These are phyloP conservation scores for Rhinatrema bivittatum DNA, from an alignment of 2,797 vertebrate species.

Conservation along the genomic window DNA sequence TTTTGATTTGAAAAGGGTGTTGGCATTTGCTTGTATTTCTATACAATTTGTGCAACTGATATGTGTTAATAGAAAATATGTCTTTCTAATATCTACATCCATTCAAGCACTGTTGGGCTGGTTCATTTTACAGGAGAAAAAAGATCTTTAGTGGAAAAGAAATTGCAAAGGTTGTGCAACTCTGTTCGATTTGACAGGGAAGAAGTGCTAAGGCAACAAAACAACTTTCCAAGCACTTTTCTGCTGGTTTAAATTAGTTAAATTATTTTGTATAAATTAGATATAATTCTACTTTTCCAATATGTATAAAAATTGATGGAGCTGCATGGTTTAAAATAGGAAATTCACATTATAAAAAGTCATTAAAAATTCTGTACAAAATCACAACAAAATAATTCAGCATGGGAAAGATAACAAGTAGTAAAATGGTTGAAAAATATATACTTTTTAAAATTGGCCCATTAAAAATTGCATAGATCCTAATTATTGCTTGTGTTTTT, in stretches of 20 bases:
- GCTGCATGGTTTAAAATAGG: slow-evolving; percentile 79
- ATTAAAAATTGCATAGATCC: slow-evolving; percentile 94
- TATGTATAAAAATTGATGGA: slow-evolving; percentile 80
- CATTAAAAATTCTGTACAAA: slow-evolving; percentile 87
- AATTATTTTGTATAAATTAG: slow-evolving; percentile 78
- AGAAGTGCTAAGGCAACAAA: slow-evolving; percentile 78
- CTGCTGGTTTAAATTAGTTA: slow-evolving; percentile 77
- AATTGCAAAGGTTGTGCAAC: slow-evolving; percentile 62
- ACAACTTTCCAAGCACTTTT: slow-evolving; percentile 76
- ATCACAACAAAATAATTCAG: slow-evolving; percentile 86
- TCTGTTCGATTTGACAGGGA: slow-evolving; percentile 64
- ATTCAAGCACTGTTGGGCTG: slow-evolving; percentile 44
- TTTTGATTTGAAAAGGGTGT: slow-evolving; percentile 57
- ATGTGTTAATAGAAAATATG: slow-evolving; percentile 51
- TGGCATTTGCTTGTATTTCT: slow-evolving; percentile 59
- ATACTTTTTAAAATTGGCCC: slow-evolving; percentile 78
- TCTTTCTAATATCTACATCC: slow-evolving; percentile 39
- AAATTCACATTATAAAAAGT: slow-evolving; percentile 83
- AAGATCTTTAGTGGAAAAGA: slow-evolving; percentile 51
- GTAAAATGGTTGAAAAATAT: slow-evolving; percentile 90
- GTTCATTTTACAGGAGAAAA: slow-evolving; percentile 31
- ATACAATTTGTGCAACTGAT: slow-evolving; percentile 64
- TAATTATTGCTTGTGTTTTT: slow-evolving; percentile 88
- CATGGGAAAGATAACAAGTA: slow-evolving; percentile 80
- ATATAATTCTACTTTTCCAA: slow-evolving; percentile 73